Percentiles rank a stretch among this genome's conserved stretches.
phyloP scores from a whole-genome alignment of 2,888 invertebrate species.

The Clepsis dumicolana region DNA sequence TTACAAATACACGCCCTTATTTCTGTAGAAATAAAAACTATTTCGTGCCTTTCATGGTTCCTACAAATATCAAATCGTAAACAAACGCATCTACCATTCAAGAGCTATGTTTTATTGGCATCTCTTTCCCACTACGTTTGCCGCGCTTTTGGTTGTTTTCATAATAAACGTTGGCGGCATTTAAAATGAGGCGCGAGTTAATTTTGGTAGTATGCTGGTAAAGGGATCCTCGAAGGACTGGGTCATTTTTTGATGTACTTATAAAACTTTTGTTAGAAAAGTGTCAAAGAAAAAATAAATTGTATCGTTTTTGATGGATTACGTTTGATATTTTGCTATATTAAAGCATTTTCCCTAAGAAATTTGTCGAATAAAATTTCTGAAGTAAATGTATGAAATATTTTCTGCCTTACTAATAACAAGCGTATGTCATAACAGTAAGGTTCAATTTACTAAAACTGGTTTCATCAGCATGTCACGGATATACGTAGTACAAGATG shows the following conservation, averaged over 20 bases:
- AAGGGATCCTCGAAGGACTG: slow-evolving; percentile 73
- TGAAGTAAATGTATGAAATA: slow-evolving; percentile 75
- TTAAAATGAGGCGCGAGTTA: slow-evolving; percentile 82
- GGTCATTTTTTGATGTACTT: slow-evolving; percentile 83
- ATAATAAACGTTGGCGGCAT: slow-evolving; percentile 83
- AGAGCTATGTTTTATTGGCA: slow-evolving; percentile 83
- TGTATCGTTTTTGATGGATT: slow-evolving; percentile 49
- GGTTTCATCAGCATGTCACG: slow-evolving; percentile 64
- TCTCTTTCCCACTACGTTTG: slow-evolving; percentile 82
- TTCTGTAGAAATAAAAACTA: slow-evolving; percentile 76
- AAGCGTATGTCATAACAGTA: slow-evolving; percentile 43
- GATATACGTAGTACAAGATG: slow-evolving; percentile 83
- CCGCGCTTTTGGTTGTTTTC: slow-evolving; percentile 82
- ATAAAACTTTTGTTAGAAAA: slow-evolving; percentile 66
- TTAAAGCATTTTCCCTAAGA: slow-evolving; percentile 59
- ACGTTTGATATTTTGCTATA: slow-evolving; percentile 56
- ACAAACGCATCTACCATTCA: slow-evolving; percentile 80
- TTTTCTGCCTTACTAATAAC: slow-evolving; percentile 48
- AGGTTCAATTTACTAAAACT: slow-evolving; percentile 54
- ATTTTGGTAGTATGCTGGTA: slow-evolving; percentile 77
- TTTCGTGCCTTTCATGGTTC: slow-evolving; percentile 63
- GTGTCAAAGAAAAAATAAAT: slow-evolving; percentile 60
- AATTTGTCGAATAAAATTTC: slow-evolving; percentile 69
- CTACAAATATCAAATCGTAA: slow-evolving; percentile 80
- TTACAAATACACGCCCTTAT: slow-evolving; percentile 68